Evolutionary conservation across 2,113 vertebrate genomes (phyloP).

Genomic region (Ursus arctos): DNA sequence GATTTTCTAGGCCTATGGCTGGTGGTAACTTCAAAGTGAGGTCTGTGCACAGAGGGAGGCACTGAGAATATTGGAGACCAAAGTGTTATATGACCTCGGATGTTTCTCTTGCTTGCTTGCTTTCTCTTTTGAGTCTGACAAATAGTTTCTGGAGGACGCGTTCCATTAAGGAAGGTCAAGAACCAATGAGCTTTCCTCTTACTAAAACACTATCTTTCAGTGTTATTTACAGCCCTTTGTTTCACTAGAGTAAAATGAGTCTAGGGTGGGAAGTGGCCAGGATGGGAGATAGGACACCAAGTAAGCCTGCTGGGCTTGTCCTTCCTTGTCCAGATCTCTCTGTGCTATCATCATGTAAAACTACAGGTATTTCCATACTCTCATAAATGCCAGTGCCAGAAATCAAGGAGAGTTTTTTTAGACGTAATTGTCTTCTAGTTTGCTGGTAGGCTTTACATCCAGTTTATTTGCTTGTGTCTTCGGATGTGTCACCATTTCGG

Average conservation of each 20-base stretch:
- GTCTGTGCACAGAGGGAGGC: slow-evolving; percentile 61
- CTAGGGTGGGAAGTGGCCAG: background rate
- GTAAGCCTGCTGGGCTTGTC: background rate
- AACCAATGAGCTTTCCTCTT: background rate
- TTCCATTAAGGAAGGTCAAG: slow-evolving; percentile 8
- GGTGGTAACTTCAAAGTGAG: slow-evolving; percentile 63
- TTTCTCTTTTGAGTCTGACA: slow-evolving; percentile 41
- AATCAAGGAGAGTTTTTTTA: background rate
- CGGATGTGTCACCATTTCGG: background rate
- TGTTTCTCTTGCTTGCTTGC: slow-evolving; percentile 53
- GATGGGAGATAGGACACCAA: background rate
- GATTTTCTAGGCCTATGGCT: slow-evolving; percentile 59
- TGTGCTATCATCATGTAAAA: background rate
- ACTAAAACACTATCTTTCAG: background rate
- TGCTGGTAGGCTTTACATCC: slow-evolving; percentile 8
- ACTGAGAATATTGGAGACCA: slow-evolving; percentile 13
- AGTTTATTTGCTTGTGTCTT: slow-evolving; percentile 18
- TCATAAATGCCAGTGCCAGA: background rate
- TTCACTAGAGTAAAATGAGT: background rate
- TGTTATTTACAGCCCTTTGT: background rate
- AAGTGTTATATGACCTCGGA: slow-evolving; percentile 42
- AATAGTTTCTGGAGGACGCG: slow-evolving; percentile 26
- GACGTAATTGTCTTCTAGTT: background rate
- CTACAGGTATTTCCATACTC: background rate
- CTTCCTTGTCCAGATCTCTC: background rate